Base-by-base conservation (phyloP, 2,797 vertebrate species). In the Loris lydekkerianus region DNA sequence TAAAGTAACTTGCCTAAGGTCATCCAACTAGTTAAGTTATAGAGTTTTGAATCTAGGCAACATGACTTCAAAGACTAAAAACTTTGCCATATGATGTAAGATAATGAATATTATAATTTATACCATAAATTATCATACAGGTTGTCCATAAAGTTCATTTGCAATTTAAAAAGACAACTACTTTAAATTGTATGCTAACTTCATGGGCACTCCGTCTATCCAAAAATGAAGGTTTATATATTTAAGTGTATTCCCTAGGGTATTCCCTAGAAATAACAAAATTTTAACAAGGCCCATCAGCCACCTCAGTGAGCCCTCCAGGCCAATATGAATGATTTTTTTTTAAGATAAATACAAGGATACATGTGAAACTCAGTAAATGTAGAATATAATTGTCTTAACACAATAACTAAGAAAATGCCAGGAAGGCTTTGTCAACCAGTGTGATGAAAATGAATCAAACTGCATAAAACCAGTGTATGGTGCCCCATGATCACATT, bases 1-100 rank as follows among this genome's bases (percentile, higher is more conserved):
- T 78, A 85, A 93, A 92, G 8, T 92, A 80, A 80, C 10, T 43
- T 85, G 65, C 15, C 84, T 18, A 58, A 91, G 17, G 37, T 83
- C 58, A 94, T 73, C 29, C 21, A 70, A 34, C 63, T 86, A 56
- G 1, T 34, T 70, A 77, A 93, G 13, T 91, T 89, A 75, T 40
- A 91, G 13, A 88, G 43, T 40, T 91, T 91, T 75, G 69, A 95
- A 91, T 93, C 53, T 63, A 81, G 67, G 63, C 58, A 89, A 18
- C 27, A 69, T 91, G 67, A 17, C 77, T 77, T 90, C 40, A 90
- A 84, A 95, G 67, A 82, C 53, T 85, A 80, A 46, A 6, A 37
- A 73, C 31, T 67, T 61, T 86, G 27, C 37, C 18, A 67, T 72
- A 67, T 80, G 69, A 84, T 58, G n/a, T 80, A 65, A 75, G 75